Conservation (phyloP, 1,140 invertebrate species). For the Dreissena rostriformis region DNA sequence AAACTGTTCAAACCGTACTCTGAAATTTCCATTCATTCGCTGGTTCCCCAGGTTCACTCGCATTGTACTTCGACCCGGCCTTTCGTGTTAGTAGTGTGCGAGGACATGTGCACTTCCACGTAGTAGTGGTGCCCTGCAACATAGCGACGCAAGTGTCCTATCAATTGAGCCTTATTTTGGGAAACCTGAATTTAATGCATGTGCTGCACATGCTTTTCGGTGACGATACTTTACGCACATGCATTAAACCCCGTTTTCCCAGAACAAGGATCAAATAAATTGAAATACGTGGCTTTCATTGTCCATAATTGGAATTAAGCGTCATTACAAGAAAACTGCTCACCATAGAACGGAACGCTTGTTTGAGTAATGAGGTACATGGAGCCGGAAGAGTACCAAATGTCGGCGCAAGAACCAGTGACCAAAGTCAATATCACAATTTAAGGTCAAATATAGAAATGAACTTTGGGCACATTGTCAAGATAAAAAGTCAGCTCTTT, state of each 20-base stretch:
- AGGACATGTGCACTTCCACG: constrained; percentile 32
- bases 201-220: neutral
- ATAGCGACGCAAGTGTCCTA: neutral
- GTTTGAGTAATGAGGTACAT: constrained; percentile 57
- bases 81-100: constrained; percentile 19
- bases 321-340: neutral
- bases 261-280: too few species aligned
- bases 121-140: constrained; percentile 59
- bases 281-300: too few species aligned
- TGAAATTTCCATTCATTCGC: constrained; percentile 51
- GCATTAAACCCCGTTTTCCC: too few species aligned
- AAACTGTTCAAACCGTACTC: constrained; percentile 14
- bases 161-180: neutral
- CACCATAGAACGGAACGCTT: constrained; percentile 59
- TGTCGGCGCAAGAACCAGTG: neutral
- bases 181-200: neutral
- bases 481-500: too few species aligned
- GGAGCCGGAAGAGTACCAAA: constrained; percentile 73
- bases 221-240: too few species aligned
- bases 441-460: too few species aligned
- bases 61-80: constrained; percentile 50
- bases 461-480: too few species aligned
- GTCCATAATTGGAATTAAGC: too few species aligned
- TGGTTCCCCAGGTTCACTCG: constrained; percentile 46
- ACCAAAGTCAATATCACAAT: too few species aligned